A percentile compares a stretch with the other conserved stretches of the same genome.
phyloP scores from a whole-genome alignment of 1,140 invertebrate species.

The Drosophila saltans region DNA sequence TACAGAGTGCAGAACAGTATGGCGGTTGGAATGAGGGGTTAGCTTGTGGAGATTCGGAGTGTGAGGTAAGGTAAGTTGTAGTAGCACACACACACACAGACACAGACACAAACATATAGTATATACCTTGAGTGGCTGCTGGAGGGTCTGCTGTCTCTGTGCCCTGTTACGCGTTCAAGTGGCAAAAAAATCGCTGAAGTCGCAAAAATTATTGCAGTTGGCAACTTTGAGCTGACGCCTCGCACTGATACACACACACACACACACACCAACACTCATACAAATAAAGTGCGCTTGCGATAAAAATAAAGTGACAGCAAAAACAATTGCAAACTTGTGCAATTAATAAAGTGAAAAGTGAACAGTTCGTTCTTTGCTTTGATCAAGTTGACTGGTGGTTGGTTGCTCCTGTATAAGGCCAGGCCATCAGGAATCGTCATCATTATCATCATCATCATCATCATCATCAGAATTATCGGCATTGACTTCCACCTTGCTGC shows the following conservation, averaged over 20 bases:
- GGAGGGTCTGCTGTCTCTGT: slow-evolving; percentile 43
- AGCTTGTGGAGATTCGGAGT: background rate
- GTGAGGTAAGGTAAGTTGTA: background rate
- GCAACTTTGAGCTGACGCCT: slow-evolving; percentile 76
- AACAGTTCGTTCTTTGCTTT: slow-evolving; percentile 40
- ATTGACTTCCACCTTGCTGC: background rate
- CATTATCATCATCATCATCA: slow-evolving; percentile 10
- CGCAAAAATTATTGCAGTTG: slow-evolving; percentile 80
- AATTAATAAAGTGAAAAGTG: slow-evolving; percentile 81
- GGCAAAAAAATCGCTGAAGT: slow-evolving; percentile 79
- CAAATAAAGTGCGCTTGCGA: slow-evolving; percentile 67
- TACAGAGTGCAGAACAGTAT: slow-evolving; percentile 46
- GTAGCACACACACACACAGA: background rate
- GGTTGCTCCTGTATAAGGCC: background rate
- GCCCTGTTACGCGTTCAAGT: slow-evolving; percentile 73
- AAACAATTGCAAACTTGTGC: slow-evolving; percentile 79
- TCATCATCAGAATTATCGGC: background rate
- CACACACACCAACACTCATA: slow-evolving; percentile 23
- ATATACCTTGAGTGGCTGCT: slow-evolving; percentile 72
- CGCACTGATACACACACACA: slow-evolving; percentile 47
- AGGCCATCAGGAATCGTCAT: slow-evolving; percentile 1
- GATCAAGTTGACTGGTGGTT: slow-evolving; percentile 24
- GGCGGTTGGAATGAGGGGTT: background rate
- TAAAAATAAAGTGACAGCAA: slow-evolving; percentile 81
- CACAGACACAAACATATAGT: background rate